Base-by-base conservation (phyloP, 2,113 vertebrate species). In the Thamnaconus septentrionalis region DNA sequence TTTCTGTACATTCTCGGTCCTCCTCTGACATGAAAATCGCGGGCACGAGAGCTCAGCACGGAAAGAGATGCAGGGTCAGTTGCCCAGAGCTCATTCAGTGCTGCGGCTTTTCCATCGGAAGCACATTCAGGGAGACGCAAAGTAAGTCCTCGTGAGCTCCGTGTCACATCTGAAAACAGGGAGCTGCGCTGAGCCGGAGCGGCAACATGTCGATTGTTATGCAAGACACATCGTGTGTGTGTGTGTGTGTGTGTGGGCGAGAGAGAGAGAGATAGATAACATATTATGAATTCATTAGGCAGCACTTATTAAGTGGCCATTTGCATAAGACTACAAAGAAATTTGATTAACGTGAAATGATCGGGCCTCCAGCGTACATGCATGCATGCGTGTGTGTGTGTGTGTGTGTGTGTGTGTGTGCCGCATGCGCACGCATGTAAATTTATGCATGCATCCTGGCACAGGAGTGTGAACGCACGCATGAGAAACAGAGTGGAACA, bases 231-330 rank as follows among this genome's bases (percentile, higher is more conserved):
- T 56, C 49, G 46, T 53, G 49, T 48, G 18, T 31, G 18, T 31
- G 47, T 49, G 45, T 46, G 54, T 41, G 55, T 49, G 18, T 9
- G 52, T 53, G 50, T 44, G 12, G 43, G 56, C 44, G 49, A n/a
- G 50, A 44, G 41, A 6, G 52, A 48, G 55, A 44, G 39, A 43
- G 56, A 56, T 6, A 52, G 58, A 71, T 61, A 69, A 59, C 63
- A 62, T 73, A 66, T 71, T 75, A 81, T 78, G 59, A 81, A 81
- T 78, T 78, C 43, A 75, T 78, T 84, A 76, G 66, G 58, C 59
- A 45, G 47, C 52, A 51, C 70, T 73, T 79, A 73, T 61, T 76
- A 82, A 70, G 53, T 48, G 49, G 5, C 66, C 59, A 80, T 84
- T 78, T 75, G 65, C 81, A 84, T 78, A 62, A 61, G 44, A 41